Evolutionary conservation across 1,140 invertebrate species (phyloP).

Genomic region (Pseudobourletiella spinata): DNA sequence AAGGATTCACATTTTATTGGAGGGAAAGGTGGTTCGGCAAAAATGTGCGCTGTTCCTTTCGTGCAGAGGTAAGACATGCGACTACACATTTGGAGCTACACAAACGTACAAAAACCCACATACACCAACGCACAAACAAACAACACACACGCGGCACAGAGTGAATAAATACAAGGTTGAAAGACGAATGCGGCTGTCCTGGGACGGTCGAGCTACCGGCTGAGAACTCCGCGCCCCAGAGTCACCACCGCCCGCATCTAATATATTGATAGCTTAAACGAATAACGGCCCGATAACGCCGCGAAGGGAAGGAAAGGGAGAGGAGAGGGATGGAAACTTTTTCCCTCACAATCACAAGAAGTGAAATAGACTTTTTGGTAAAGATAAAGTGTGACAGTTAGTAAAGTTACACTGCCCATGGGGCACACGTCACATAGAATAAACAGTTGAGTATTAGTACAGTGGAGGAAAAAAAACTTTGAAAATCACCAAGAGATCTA

Average conservation of each 20-base stretch:
- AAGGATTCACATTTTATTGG: too few species aligned
- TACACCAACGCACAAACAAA: too few species aligned
- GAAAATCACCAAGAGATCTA: conserved; percentile 23
- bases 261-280: conserved; percentile 8
- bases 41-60: too few species aligned
- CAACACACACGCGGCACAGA: too few species aligned
- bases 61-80: too few species aligned
- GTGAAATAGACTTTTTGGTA: conserved; percentile 28
- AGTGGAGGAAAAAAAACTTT: conserved; percentile 16
- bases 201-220: neutral
- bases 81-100: too few species aligned
- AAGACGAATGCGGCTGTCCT: neutral
- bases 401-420: conserved; percentile 26
- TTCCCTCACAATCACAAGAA: conserved; percentile 7
- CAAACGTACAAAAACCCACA: too few species aligned
- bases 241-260: conserved; percentile 6
- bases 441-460: conserved; percentile 25
- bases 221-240: neutral
- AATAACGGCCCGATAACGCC: conserved; percentile 1
- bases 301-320: neutral
- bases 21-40: too few species aligned
- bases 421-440: conserved; percentile 27
- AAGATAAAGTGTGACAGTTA: conserved; percentile 32
- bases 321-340: conserved; percentile 6
- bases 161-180: neutral